Conservation (phyloP, 2,113 vertebrate species). For the Heliornis fulica region DNA sequence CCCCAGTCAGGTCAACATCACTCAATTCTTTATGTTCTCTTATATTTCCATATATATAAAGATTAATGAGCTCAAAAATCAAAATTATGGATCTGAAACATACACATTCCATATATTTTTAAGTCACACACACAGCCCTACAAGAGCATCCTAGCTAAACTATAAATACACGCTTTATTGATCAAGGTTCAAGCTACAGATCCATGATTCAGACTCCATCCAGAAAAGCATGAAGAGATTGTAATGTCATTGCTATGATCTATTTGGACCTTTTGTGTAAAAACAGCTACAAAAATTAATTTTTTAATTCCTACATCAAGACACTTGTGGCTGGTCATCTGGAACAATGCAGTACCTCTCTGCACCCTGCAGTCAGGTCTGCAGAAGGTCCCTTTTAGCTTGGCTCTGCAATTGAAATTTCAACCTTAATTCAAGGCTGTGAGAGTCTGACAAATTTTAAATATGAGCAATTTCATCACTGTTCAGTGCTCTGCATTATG, state of each 20-base stretch:
- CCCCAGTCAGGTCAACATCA: neutral
- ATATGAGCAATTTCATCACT: neutral
- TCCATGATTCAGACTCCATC: neutral
- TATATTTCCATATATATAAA: neutral
- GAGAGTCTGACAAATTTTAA: neutral
- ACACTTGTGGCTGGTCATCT: neutral
- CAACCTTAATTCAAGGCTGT: neutral
- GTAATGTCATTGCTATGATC: neutral
- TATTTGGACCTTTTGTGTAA: neutral
- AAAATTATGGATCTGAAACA: neutral
- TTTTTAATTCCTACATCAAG: neutral
- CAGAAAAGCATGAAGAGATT: neutral
- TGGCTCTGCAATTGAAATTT: neutral
- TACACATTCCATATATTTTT: neutral
- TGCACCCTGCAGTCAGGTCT: neutral
- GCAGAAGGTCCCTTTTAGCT: fast-evolving
- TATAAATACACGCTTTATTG: neutral
- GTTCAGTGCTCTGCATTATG: neutral
- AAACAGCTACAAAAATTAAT: neutral
- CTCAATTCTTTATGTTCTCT: neutral
- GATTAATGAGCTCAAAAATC: neutral
- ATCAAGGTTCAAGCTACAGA: neutral
- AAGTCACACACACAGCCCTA: neutral
- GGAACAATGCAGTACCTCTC: neutral
- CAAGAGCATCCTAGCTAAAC: neutral